Base-by-base conservation (phyloP, 2,888 invertebrate species). In the Dryomyza anilis region DNA sequence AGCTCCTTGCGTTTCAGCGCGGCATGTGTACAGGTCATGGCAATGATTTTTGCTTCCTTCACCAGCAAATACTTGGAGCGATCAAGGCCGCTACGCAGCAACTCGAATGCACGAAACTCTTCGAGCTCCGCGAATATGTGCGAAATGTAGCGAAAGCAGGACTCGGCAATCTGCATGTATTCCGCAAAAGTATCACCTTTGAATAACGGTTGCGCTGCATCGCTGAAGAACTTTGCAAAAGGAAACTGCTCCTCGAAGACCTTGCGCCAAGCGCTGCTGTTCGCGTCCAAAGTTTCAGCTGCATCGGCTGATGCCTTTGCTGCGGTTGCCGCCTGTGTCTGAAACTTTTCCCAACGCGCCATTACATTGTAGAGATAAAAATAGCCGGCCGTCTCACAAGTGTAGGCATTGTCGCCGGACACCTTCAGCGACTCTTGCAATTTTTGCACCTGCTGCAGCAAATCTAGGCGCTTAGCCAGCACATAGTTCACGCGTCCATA, bases 21-120 rank as follows among this genome's bases (percentile, higher is more conserved):
- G 1, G 99, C 99, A 83, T 99, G 99, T 0, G 99, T 99, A 85
- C 99, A 99, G 0, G 99, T 99, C 99, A 99, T 99, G 1, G 99
- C 99, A 73, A 99, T 99, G 63, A 99, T 97, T 85, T 98, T 99
- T 0, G 99, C 98, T 81, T 99, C 99, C 79, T 97, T 96, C 0
- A 99, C 98, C 60, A 99, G 85, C 64, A 99, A 85, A 84, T 99
- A 99, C 77, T 97, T 95, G 0, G 98, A 96, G 55, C 99, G 87
- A 82, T 99, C 99, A 55, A 96, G 85, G 0, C 99, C 99, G 56
- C 95, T 96, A 10, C 99, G 87, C 7, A 99, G 85, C 70, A 99
- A 85, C 83, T 99, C 99, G 83, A 99, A 99, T 0, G 99, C 98
- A 57, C 98, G 87, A 81, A 99, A 99, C 81, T 99, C 98, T 80